A percentile compares a stretch with the other conserved stretches of the same genome.
Evolutionary conservation across 2,888 invertebrate genomes (phyloP).

Genomic region (Pecten maximus): DNA sequence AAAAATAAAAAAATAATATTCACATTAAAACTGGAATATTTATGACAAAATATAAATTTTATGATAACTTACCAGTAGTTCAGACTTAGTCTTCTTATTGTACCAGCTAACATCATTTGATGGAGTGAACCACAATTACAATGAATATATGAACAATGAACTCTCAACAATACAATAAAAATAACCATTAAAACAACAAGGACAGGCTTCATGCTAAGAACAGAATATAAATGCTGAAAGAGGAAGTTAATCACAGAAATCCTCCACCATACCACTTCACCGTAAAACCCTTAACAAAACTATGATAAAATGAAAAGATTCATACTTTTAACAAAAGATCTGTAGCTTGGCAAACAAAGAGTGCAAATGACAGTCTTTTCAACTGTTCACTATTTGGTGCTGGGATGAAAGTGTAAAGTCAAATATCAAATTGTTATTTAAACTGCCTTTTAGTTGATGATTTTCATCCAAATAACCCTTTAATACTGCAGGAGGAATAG

Average conservation of each 20-base stretch:
- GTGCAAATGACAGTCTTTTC: no score
- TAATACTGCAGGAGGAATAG: no score
- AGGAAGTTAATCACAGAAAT: neutral
- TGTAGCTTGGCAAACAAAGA: no score
- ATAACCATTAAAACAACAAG: slow-evolving; percentile 5
- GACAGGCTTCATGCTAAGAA: neutral
- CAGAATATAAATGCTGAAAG: neutral
- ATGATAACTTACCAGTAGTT: neutral
- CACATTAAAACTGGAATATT: neutral
- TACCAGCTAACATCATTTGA: neutral
- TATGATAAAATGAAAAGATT: no score
- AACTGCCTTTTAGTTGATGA: no score
- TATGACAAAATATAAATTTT: neutral
- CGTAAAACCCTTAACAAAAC: neutral
- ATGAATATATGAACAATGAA: neutral
- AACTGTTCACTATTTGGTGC: no score
- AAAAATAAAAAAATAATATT: no score
- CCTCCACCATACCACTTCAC: neutral
- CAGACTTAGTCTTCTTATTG: neutral
- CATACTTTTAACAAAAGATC: no score
- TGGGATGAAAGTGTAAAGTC: no score
- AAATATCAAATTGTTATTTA: no score
- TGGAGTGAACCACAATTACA: neutral
- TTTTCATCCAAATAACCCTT: no score
- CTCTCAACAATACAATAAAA: slow-evolving; percentile 21